Evolutionary conservation across 2,888 invertebrate genomes (phyloP).

Genomic region (Tenodera sinensis): DNA sequence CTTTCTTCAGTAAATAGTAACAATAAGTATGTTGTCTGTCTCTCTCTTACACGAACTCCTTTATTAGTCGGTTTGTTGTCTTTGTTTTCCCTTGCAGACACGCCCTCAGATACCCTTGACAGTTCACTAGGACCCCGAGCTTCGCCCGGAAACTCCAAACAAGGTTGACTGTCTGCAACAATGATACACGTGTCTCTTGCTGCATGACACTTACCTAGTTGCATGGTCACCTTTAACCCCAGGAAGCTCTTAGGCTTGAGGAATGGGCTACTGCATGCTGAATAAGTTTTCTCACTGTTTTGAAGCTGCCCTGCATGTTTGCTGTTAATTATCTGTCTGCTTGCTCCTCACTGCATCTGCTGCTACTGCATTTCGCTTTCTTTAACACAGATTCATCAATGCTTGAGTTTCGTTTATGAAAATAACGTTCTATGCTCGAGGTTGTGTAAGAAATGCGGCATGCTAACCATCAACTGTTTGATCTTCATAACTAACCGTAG

Average conservation of each 20-base stretch:
- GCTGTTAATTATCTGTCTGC: neutral
- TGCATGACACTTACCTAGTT: neutral
- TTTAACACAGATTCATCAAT: neutral
- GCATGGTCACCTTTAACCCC: neutral
- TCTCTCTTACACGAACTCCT: constrained; percentile 17
- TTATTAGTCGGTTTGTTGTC: constrained; percentile 27
- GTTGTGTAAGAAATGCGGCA: no score
- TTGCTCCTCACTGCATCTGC: neutral
- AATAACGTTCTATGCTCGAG: no score
- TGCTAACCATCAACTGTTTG: no score
- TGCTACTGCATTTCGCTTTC: neutral
- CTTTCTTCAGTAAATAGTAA: neutral
- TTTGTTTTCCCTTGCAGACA: constrained; percentile 32
- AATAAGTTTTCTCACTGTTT: neutral
- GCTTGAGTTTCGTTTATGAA: neutral
- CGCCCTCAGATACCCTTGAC: constrained; percentile 33
- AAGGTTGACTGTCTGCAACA: constrained; percentile 28
- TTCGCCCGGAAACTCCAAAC: constrained; percentile 32
- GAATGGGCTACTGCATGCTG: neutral
- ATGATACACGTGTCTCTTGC: constrained; percentile 5
- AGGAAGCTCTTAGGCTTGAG: neutral
- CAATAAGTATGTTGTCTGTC: constrained; percentile 5
- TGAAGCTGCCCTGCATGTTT: neutral
- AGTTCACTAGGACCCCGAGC: constrained; percentile 32
- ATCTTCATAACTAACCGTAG: no score